Percentiles rank a stretch among this genome's conserved stretches.
phyloP scores from a whole-genome alignment of 1,140 invertebrate species.

The Heliconius melpomene region DNA sequence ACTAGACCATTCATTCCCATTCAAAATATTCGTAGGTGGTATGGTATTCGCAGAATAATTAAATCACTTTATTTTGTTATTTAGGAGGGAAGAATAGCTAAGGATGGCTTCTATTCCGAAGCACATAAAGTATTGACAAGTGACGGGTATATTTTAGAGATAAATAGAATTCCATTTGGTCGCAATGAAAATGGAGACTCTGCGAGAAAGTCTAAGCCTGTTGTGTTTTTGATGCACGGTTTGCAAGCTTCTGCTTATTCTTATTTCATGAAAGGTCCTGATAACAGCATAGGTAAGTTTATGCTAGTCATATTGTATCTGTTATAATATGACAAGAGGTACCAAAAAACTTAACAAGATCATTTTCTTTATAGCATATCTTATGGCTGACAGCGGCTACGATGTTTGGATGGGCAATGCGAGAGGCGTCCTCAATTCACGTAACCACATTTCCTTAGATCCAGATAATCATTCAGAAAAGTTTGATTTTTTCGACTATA shows the following conservation, averaged over 20 bases:
- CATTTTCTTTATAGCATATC: conserved; percentile 78
- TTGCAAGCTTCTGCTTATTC: conserved; percentile 82
- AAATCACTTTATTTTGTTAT: not conserved
- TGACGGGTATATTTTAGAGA: conserved; percentile 49
- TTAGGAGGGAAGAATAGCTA: conserved; percentile 29
- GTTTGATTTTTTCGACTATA: conserved; percentile 82
- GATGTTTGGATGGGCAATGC: conserved; percentile 90
- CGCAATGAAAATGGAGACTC: not conserved
- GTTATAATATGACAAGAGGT: not conserved
- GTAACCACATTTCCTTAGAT: conserved; percentile 80
- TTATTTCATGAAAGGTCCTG: conserved; percentile 75
- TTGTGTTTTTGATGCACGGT: conserved; percentile 85
- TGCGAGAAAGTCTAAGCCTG: conserved; percentile 46
- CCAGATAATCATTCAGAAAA: conserved; percentile 57
- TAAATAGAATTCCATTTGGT: conserved; percentile 43
- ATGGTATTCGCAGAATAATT: no score
- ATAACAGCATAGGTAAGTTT: conserved; percentile 54
- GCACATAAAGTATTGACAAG: conserved; percentile 38
- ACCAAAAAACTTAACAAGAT: not conserved
- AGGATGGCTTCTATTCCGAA: conserved; percentile 40
- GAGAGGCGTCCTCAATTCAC: conserved; percentile 85
- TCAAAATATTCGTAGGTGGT: no score
- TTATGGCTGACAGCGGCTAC: conserved; percentile 86
- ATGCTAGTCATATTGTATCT: not conserved
- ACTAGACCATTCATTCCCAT: no score